phyloP scores from a whole-genome alignment of 2,888 invertebrate genomes.

The Mantis religiosa region DNA sequence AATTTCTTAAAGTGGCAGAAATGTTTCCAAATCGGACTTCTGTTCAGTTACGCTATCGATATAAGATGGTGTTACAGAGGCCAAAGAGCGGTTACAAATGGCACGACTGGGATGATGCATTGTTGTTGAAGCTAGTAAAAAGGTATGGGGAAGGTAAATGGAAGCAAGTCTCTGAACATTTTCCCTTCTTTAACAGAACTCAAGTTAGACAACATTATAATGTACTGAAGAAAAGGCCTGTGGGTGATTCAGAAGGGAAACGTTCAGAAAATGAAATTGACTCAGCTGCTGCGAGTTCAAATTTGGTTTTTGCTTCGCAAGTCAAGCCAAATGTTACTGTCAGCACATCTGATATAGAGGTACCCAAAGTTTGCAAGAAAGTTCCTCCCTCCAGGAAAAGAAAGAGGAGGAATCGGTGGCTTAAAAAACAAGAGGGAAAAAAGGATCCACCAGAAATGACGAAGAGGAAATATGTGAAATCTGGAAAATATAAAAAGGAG shows the following conservation, averaged over 20 bases:
- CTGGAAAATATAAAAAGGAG: neutral
- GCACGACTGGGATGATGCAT: neutral
- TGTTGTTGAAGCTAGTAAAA: neutral
- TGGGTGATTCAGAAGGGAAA: neutral
- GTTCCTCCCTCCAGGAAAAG: neutral
- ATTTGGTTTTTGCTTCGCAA: neutral
- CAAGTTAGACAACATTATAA: neutral
- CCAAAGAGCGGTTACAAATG: neutral
- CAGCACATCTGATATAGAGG: neutral
- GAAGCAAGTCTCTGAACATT: neutral
- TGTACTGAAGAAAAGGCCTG: neutral
- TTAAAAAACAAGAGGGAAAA: too few species aligned
- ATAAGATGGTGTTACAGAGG: conserved; percentile 48
- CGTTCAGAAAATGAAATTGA: neutral
- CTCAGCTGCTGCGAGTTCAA: neutral
- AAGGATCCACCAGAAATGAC: neutral
- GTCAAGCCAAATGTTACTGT: neutral
- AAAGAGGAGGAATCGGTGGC: neutral
- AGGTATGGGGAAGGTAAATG: neutral
- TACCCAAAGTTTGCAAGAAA: neutral
- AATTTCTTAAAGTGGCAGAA: conserved; percentile 55
- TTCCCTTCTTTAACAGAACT: neutral
- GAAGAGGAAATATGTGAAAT: neutral
- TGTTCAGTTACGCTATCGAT: conserved; percentile 58
- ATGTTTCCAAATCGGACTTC: conserved; percentile 59